Evolutionary conservation across 2,888 invertebrate genomes (phyloP).

Genomic region (Drosophila rellima): DNA sequence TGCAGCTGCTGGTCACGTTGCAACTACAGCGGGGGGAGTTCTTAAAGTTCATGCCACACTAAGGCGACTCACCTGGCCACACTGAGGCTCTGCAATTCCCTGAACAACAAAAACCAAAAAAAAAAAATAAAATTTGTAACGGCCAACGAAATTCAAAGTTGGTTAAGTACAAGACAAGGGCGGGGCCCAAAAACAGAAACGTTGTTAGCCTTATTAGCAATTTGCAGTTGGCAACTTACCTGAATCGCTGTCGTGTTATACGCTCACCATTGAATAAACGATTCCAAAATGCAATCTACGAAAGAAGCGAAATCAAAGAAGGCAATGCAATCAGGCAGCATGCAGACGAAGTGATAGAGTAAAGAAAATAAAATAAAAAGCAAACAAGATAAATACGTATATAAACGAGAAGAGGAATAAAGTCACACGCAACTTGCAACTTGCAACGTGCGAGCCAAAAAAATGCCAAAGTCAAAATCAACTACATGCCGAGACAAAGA

Average conservation of each 20-base stretch:
- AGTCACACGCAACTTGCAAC: conserved; percentile 13
- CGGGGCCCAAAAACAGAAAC: conserved; percentile 34
- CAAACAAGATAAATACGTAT: not conserved
- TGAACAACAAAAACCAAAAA: conserved; percentile 30
- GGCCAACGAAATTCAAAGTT: conserved; percentile 42
- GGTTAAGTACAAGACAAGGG: conserved; percentile 76
- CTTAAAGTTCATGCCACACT: conserved; percentile 65
- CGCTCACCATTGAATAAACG: conserved; percentile 85
- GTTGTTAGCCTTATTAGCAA: conserved; percentile 52
- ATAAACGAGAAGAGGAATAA: not conserved
- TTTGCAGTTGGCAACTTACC: conserved; percentile 86
- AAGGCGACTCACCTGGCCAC: conserved; percentile 60
- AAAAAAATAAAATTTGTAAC: conserved; percentile 13
- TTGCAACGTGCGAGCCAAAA: not conserved
- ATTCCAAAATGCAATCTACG: conserved; percentile 90
- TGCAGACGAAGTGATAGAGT: conserved; percentile 43
- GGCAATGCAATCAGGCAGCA: conserved; percentile 49
- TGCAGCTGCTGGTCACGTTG: conserved; percentile 16
- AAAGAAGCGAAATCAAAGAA: conserved; percentile 82
- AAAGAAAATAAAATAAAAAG: not conserved
- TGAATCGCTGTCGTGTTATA: conserved; percentile 87
- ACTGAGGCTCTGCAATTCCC: conserved; percentile 71
- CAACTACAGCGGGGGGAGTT: not conserved
- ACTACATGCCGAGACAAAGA: conserved; percentile 18
- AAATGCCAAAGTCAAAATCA: conserved; percentile 46